Evolutionary conservation across 2,888 invertebrate species (phyloP), one percentile per base, ranked within the genome.

Genomic region (Orthosia cruda): DNA sequence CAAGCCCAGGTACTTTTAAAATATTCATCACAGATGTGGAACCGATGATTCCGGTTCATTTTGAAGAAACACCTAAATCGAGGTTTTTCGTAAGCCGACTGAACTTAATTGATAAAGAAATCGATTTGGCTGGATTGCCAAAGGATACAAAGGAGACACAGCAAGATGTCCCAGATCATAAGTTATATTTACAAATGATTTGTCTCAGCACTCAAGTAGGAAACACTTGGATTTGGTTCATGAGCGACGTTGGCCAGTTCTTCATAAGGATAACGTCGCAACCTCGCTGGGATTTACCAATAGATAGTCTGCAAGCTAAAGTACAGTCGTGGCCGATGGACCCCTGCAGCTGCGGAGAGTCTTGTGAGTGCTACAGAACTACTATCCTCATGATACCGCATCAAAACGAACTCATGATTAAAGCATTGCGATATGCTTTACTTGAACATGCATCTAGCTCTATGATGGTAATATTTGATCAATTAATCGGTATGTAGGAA

Each of bases 191-290:
- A 64, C 93, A 93, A 89, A 88, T 96, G 74, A 91, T 94, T 74
- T 96, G 96, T 80, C 91, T 96, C 7, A 95, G 93, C 83, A 93
- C 94, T 32, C 93, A 93, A 89, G 81, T 92, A 23, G 93, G 91
- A 11, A 95, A 93, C 82, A 88, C 93, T 0, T 96, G 96, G 95
- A 91, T 96, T 80, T 96, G 96, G 96, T 96, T 96, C 75, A 90
- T 89, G 79, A 93, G 95, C 65, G 93, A 93, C 16, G 61, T 93
- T 16, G 96, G 96, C 3, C 95, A 96, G 84, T 96, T 96, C 85
- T 96, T 94, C 71, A 91, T 96, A 45, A 93, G 91, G 85, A 90
- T 96, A 15, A 94, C 94, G 3, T 92, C 95, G 3, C 95, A 95
- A 71, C 93, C 96, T 49, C 93, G 96, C 23, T 96, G 95, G 94